A percentile compares a stretch with the other conserved stretches of the same genome.
Conservation (phyloP, 2,888 invertebrate genomes). For the Aromia moschata region DNA sequence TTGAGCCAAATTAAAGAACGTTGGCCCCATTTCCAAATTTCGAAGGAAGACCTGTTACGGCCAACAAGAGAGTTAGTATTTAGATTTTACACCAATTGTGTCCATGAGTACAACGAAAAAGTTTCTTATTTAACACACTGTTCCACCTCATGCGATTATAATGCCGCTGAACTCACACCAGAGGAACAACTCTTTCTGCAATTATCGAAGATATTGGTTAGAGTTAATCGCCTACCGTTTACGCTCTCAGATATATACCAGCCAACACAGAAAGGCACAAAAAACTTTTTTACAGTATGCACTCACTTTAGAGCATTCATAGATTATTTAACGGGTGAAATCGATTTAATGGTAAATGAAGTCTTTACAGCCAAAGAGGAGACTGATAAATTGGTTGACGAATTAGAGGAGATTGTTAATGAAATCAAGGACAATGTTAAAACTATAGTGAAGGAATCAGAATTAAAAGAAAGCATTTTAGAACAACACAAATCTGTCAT, state of each 20-base stretch:
- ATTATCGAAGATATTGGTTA: background rate
- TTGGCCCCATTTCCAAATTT: constrained; percentile 9
- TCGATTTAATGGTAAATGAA: background rate
- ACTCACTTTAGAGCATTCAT: constrained; percentile 3
- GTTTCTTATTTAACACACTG: background rate
- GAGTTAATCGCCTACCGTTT: background rate
- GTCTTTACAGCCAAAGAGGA: constrained; percentile 3
- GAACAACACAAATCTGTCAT: background rate
- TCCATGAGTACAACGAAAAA: constrained; percentile 5
- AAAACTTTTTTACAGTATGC: constrained; percentile 14
- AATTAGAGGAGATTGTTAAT: background rate
- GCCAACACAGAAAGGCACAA: constrained; percentile 7
- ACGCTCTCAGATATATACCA: constrained; percentile 10
- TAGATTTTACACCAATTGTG: constrained; percentile 5
- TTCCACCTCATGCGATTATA: background rate
- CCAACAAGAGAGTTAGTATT: constrained; percentile 1
- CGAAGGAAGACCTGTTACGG: constrained; percentile 4
- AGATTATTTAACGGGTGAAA: background rate
- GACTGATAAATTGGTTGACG: background rate
- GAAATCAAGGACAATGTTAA: constrained; percentile 19
- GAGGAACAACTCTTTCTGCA: constrained; percentile 12
- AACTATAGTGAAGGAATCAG: background rate
- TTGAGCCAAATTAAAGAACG: constrained; percentile 5
- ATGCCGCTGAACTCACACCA: background rate
- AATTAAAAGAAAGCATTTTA: background rate